A percentile compares a stretch with the other conserved stretches of the same genome.
These are phyloP conservation scores for Nymphalis io DNA, from an alignment of 1,140 invertebrate genomes.

Conservation along the genomic window DNA sequence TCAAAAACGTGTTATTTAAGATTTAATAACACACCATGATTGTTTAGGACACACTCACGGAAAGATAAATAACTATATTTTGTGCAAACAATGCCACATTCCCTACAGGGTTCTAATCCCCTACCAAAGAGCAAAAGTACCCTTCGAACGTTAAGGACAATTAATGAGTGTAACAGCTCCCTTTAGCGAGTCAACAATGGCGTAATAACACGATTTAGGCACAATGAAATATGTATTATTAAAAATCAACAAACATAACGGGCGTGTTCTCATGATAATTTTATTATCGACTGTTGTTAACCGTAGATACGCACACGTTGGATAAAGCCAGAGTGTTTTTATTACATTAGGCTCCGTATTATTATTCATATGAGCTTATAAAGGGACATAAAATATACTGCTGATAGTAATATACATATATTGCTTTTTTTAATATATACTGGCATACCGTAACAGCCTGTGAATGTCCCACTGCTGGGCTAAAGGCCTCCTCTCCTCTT, in stretches of 20 bases:
- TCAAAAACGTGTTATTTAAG: slow-evolving; percentile 49
- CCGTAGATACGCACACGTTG: slow-evolving; percentile 10
- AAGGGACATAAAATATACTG: not conserved
- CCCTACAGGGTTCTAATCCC: slow-evolving; percentile 60
- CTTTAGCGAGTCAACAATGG: slow-evolving; percentile 67
- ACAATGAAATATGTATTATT: slow-evolving; percentile 65
- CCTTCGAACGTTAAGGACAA: slow-evolving; percentile 66
- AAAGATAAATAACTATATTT: slow-evolving; percentile 72
- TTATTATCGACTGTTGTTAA: slow-evolving; percentile 43
- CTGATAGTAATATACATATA: slow-evolving; percentile 1
- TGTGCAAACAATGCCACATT: slow-evolving; percentile 61
- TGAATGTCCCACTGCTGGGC: too few relatives aligned
- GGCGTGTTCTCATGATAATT: slow-evolving; percentile 56
- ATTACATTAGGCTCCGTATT: slow-evolving; percentile 28
- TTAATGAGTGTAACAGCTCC: slow-evolving; percentile 72
- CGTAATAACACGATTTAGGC: slow-evolving; percentile 68
- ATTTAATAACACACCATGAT: slow-evolving; percentile 46
- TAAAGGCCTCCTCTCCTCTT: too few relatives aligned
- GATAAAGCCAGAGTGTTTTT: slow-evolving; percentile 28
- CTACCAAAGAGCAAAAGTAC: slow-evolving; percentile 52
- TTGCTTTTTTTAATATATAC: not conserved
- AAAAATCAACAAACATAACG: slow-evolving; percentile 61
- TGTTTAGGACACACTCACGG: slow-evolving; percentile 47
- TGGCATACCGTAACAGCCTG: too few relatives aligned
- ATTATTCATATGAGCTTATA: slow-evolving; percentile 14